Evolutionary conservation across 2,113 vertebrate species (phyloP).

Genomic region (Myodes glareolus): DNA sequence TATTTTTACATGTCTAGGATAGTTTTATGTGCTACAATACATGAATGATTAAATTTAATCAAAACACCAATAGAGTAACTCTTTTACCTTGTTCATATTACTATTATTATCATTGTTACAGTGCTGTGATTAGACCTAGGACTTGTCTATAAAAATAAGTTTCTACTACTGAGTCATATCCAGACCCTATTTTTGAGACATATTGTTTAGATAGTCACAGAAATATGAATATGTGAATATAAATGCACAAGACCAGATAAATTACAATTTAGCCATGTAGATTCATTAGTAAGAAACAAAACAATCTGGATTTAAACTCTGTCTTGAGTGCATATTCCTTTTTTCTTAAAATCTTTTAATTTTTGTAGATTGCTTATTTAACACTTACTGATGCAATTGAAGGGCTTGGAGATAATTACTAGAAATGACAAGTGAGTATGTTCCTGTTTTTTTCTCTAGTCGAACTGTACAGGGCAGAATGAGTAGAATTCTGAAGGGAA

Average conservation of each 20-base stretch:
- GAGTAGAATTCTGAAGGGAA: too few species aligned
- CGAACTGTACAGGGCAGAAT: too few species aligned
- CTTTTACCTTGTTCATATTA: background rate
- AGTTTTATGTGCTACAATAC: background rate
- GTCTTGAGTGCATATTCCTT: background rate
- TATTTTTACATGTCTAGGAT: too few species aligned
- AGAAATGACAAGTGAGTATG: too few species aligned
- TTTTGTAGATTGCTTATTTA: too few species aligned
- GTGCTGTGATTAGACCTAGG: background rate
- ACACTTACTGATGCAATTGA: background rate
- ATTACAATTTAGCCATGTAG: background rate
- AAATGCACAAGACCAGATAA: too few species aligned
- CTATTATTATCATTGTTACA: background rate
- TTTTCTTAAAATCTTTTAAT: too few species aligned
- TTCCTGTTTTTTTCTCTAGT: too few species aligned
- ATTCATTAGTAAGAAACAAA: background rate
- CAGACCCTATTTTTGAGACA: background rate
- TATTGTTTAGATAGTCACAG: background rate
- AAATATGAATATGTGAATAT: background rate
- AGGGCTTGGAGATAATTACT: too few species aligned
- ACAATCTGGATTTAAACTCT: background rate
- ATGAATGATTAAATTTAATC: background rate
- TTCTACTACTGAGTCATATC: background rate
- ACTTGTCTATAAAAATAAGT: background rate
- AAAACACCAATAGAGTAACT: too few species aligned